Conservation (phyloP, 2,113 vertebrate genomes). For the Fulmarus glacialis region DNA sequence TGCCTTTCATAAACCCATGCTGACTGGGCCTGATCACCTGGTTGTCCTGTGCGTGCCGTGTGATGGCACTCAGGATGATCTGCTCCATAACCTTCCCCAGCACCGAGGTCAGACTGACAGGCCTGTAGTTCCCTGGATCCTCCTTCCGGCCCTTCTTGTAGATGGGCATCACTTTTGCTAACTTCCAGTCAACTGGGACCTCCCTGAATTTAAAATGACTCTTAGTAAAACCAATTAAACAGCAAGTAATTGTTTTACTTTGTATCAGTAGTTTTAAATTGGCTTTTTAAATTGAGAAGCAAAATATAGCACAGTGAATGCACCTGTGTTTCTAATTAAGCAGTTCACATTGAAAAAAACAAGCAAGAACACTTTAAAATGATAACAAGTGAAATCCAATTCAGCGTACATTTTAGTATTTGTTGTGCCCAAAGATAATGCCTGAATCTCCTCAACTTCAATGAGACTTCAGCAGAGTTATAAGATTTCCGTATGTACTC, state of each 20-base stretch:
- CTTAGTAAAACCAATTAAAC: conserved; percentile 48
- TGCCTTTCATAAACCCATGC: background rate
- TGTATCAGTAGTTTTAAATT: conserved; percentile 33
- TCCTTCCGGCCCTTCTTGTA: background rate
- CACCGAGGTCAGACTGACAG: background rate
- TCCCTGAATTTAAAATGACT: background rate
- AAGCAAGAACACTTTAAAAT: background rate
- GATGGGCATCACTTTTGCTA: background rate
- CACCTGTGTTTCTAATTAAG: conserved; percentile 32
- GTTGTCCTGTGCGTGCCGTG: too few relatives aligned
- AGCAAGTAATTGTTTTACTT: conserved; percentile 39
- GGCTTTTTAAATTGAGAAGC: conserved; percentile 27
- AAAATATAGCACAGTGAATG: background rate
- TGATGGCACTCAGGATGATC: background rate
- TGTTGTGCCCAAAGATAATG: background rate
- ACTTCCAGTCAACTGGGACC: background rate
- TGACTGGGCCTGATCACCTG: background rate
- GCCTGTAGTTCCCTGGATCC: background rate
- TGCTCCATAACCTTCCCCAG: background rate
- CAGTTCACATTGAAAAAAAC: background rate
- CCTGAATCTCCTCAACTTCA: background rate
- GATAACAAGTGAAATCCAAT: background rate
- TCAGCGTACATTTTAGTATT: background rate
- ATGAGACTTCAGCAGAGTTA: background rate
- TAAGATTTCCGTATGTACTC: background rate